These are phyloP conservation scores for Papilio dardanus DNA, from an alignment of 1,140 invertebrate genomes.

Conservation along the genomic window DNA sequence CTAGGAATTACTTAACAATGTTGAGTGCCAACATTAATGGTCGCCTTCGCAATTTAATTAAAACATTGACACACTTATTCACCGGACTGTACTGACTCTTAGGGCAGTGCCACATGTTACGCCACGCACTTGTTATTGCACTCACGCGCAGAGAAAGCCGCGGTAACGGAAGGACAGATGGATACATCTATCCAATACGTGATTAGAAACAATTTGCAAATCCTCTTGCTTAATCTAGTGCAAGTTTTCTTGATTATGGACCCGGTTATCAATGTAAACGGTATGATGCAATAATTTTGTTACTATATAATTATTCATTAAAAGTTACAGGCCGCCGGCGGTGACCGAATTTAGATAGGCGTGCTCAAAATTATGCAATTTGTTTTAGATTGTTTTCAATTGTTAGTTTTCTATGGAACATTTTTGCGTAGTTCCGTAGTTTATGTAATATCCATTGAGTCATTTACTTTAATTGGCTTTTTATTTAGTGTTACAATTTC, in stretches of 20 bases:
- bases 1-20: slow-evolving; percentile 42
- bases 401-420: slow-evolving; percentile 22
- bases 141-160: slow-evolving; percentile 66
- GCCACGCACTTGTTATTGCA: slow-evolving; percentile 51
- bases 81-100: slow-evolving; percentile 43
- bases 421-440: slow-evolving; percentile 5
- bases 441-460: slow-evolving; percentile 8
- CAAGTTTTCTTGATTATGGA: slow-evolving; percentile 15
- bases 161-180: slow-evolving; percentile 61
- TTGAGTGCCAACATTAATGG: slow-evolving; percentile 46
- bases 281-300: slow-evolving; percentile 23
- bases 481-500: not conserved
- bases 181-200: slow-evolving; percentile 58
- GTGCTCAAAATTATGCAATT: slow-evolving; percentile 27
- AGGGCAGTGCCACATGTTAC: slow-evolving; percentile 44
- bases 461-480: slow-evolving; percentile 8
- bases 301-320: slow-evolving; percentile 30
- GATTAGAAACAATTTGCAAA: slow-evolving; percentile 55
- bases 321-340: not conserved
- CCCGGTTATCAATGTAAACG: not conserved
- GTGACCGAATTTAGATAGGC: slow-evolving; percentile 23
- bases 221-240: slow-evolving; percentile 40
- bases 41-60: slow-evolving; percentile 46
- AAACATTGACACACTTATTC: slow-evolving; percentile 57
- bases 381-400: slow-evolving; percentile 20